Conservation (phyloP, 1,140 invertebrate species). For the Apis mellifera region Amel_HAv3.1 CM009931.2:8795001-8795500, state of each 20-base stretch:
- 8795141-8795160: too few relatives aligned
- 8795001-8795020: too few relatives aligned
- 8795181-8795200: too few relatives aligned
- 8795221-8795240: background rate
- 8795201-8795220: too few relatives aligned
- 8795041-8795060: too few relatives aligned
- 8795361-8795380: constrained; percentile 31
- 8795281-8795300: background rate
- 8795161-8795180: too few relatives aligned
- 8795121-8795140: too few relatives aligned
- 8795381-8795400: background rate
- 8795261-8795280: constrained; percentile 16
- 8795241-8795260: constrained; percentile 20
- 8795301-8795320: background rate
- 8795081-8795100: too few relatives aligned
- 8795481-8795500: constrained; percentile 8
- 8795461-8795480: constrained; percentile 37
- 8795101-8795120: too few relatives aligned
- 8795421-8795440: background rate
- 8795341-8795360: constrained; percentile 29
- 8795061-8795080: too few relatives aligned
- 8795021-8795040: too few relatives aligned
- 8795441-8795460: constrained; percentile 17
- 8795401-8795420: background rate
- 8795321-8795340: constrained; percentile 38